Conservation (phyloP, 1,140 invertebrate genomes). For the Orchestia grillus region DNA sequence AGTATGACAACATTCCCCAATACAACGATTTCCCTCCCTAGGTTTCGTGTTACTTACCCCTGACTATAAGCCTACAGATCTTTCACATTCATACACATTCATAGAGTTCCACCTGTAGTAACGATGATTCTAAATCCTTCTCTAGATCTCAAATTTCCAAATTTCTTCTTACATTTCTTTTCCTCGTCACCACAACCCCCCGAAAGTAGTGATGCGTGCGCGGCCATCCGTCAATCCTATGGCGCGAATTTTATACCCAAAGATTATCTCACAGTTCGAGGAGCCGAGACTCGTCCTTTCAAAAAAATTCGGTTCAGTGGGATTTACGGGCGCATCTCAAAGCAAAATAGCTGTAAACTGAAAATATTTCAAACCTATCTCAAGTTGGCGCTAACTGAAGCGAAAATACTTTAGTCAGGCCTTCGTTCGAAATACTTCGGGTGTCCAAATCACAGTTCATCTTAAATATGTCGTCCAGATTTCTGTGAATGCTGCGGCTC, state of each 20-base stretch:
- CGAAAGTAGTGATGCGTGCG: not conserved
- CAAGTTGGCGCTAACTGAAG: not conserved
- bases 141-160: not conserved
- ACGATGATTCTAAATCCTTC: not conserved
- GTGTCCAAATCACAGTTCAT: not conserved
- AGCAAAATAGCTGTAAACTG: not conserved
- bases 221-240: conserved; percentile 16
- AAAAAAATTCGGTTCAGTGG: not conserved
- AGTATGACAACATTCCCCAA: too few species aligned
- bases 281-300: not conserved
- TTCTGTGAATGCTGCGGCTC: not conserved
- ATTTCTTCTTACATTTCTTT: not conserved
- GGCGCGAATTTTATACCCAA: conserved; percentile 7
- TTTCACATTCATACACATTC: not conserved
- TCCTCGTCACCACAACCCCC: not conserved
- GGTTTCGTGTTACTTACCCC: too few species aligned
- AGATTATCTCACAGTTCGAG: not conserved
- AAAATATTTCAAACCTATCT: not conserved
- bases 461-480: not conserved
- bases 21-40: not conserved
- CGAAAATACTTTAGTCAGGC: not conserved
- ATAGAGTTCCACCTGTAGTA: not conserved
- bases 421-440: not conserved
- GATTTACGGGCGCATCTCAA: not conserved
- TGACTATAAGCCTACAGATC: not conserved